Evolutionary conservation across 2,888 invertebrate species (phyloP), one percentile per base, ranked within the genome.

Genomic region (Callinectes sapidus): DNA sequence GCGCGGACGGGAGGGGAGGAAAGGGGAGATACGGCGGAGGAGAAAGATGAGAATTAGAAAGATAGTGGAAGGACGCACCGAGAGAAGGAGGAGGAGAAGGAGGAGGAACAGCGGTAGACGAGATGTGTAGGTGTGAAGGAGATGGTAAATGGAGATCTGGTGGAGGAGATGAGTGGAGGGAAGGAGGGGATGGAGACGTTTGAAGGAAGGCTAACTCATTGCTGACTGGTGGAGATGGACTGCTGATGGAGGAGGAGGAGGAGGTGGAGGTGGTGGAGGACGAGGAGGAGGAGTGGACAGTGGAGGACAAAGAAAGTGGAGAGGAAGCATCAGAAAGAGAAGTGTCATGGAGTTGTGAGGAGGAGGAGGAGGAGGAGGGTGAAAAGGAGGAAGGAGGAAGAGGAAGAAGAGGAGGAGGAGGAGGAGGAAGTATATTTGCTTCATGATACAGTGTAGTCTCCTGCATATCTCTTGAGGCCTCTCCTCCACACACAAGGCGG

Each of bases 401-500:
- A 32, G 81, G 32, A 16, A 28, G 32, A 32, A 35, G 13, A 32
- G 16, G 23, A 32, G 16, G 32, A n/a, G 81, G 13, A 35, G 16
- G 35, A 16, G 35, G 35, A 81, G 35, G 35, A 14, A 1, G 28
- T 28, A 16, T 35, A 81, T 81, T 35, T 81, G 32, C 81, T 81
- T 81, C 81, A 71, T 71, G 71, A 71, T n/a, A 71, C 71, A n/a
- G 71, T 71, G 23, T 71, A 23, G 71, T 71, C 71, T 71, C 71
- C 8, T 32, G 81, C 81, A 81, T 81, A 32, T 32, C 35, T 28
- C 32, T 10, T 2, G 81, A 16, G 32, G 81, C 81, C 35, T 81
- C 81, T 81, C 71, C 71, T 71, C 81, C 81, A 81, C 81, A 81
- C 81, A 81, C 32, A 32, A 81, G 81, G 32, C 35, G 81, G 81